A percentile compares a stretch with the other conserved stretches of the same genome.
Conservation (phyloP, 2,888 invertebrate genomes). For the Malthinus flaveolus region DNA sequence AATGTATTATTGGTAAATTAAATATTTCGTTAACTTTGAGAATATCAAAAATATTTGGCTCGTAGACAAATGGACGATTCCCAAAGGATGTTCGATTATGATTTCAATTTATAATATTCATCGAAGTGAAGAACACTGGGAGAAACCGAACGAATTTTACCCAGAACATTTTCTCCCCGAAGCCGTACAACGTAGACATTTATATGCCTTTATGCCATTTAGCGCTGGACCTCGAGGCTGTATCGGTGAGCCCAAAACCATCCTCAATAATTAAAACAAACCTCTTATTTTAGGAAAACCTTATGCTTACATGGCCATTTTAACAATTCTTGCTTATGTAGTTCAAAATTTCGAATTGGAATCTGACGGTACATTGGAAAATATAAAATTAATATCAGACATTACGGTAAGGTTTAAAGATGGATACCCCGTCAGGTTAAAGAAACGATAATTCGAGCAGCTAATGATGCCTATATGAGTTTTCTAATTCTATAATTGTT, state of each 20-base stretch:
- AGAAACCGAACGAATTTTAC: constrained; percentile 45
- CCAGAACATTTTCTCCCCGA: constrained; percentile 49
- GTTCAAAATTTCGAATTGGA: constrained; percentile 10
- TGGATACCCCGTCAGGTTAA: not conserved
- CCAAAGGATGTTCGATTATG: constrained; percentile 37
- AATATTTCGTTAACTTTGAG: not conserved
- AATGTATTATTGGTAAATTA: constrained; percentile 40
- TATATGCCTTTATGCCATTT: constrained; percentile 45
- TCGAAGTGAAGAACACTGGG: constrained; percentile 41
- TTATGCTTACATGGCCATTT: constrained; percentile 12
- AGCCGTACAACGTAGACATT: constrained; percentile 36
- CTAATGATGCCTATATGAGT: too few species aligned
- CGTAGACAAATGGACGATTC: constrained; percentile 38
- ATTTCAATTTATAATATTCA: constrained; percentile 44
- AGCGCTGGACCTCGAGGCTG: constrained; percentile 39
- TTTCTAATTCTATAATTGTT: too few species aligned
- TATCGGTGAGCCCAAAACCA: not conserved
- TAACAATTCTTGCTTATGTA: constrained; percentile 2
- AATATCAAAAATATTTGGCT: not conserved
- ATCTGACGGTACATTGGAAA: constrained; percentile 13
- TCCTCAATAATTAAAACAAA: not conserved
- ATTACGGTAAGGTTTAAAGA: constrained; percentile 14
- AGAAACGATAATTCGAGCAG: too few species aligned
- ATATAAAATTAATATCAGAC: constrained; percentile 15
- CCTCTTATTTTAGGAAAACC: constrained; percentile 3